A percentile compares a stretch with the other conserved stretches of the same genome.
These are phyloP conservation scores for Origma solitaria DNA, from an alignment of 2,113 vertebrate genomes.

Conservation along the genomic window DNA sequence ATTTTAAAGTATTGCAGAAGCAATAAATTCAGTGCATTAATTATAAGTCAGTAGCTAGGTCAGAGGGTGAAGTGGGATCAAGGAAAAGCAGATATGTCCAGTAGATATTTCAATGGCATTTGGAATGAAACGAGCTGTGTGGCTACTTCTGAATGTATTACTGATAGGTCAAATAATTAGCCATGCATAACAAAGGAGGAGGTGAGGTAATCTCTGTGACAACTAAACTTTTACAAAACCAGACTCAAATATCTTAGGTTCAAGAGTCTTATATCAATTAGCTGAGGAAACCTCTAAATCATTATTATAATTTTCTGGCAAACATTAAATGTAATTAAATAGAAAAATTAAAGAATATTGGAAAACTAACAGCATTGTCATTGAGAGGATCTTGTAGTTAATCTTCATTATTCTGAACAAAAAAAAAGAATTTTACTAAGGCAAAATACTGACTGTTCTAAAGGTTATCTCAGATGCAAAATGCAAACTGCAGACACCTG, in stretches of 20 bases:
- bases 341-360: not conserved
- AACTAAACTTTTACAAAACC: not conserved
- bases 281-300: not conserved
- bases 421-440: not conserved
- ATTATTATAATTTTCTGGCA: not conserved
- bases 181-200: not conserved
- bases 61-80: not conserved
- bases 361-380: not conserved
- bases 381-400: not conserved
- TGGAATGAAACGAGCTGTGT: not conserved
- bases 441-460: conserved; percentile 7
- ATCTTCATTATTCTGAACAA: not conserved
- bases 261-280: not conserved
- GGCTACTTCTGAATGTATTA: not conserved
- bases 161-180: not conserved
- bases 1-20: not conserved
- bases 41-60: not conserved
- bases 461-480: not conserved
- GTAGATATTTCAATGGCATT: not conserved
- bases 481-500: not conserved
- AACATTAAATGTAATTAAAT: not conserved
- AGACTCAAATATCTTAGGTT: not conserved
- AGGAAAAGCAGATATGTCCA: not conserved
- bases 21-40: not conserved
- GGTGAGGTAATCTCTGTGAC: not conserved